Conservation (phyloP, 2,797 vertebrate genomes). For the Cyclura pinguis region DNA sequence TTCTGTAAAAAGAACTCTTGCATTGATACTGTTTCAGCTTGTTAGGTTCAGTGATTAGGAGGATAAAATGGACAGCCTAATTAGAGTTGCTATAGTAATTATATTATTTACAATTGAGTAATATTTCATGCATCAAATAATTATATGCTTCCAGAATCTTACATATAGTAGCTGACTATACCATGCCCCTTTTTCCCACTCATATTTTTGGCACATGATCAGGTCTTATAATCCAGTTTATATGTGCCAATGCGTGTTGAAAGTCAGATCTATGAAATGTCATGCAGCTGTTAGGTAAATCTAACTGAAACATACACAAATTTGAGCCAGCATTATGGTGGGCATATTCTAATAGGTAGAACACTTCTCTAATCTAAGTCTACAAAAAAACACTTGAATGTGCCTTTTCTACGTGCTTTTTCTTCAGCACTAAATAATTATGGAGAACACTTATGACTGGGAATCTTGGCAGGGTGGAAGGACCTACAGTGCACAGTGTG, state of each 20-base stretch:
- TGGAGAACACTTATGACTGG: neutral
- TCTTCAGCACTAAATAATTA: neutral
- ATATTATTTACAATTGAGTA: neutral
- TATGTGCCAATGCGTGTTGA: neutral
- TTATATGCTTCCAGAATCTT: neutral
- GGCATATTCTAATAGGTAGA: too few relatives aligned
- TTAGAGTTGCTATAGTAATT: too few relatives aligned
- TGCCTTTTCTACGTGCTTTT: too few relatives aligned
- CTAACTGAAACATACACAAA: neutral
- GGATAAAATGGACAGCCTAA: neutral
- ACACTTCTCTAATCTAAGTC: neutral
- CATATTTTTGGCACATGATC: neutral
- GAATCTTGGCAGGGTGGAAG: too few relatives aligned
- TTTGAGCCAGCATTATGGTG: neutral
- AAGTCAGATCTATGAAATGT: neutral
- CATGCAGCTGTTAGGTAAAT: neutral
- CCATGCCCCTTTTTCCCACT: neutral
- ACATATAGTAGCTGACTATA: neutral
- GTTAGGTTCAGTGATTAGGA: neutral
- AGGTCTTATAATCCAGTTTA: neutral
- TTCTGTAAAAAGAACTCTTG: too few relatives aligned
- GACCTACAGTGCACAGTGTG: neutral
- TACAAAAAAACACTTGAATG: neutral
- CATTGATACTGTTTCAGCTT: too few relatives aligned
- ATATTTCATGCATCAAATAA: neutral